Base-by-base conservation (phyloP, 2,113 vertebrate genomes). In the Vidua chalybeata region DNA sequence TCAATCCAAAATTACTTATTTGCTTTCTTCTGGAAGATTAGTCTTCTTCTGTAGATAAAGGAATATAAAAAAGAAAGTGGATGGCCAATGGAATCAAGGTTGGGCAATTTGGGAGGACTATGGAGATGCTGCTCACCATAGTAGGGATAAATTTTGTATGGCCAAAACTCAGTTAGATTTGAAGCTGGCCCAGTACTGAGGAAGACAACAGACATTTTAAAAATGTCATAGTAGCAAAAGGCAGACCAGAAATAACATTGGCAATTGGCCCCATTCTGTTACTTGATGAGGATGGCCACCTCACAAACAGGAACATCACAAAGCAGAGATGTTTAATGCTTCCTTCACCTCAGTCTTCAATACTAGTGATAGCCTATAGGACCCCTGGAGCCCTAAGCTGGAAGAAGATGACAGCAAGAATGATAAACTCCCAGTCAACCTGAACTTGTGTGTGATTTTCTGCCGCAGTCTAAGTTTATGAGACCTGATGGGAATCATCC, bases 251-350 rank as follows among this genome's bases (percentile, higher is more conserved):
- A 69, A 62, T 46, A 33, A 39, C 8, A 7, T 46, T 46, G 33
- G 10, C 3, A 0, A 45, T 37, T 39, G 19, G 2, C 4, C 22
- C 10, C 23, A 19, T 78, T 77, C 46, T 33, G 15, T 28, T 19
- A 45, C 22, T 69, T 69, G 15, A 61, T 0, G 0, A 87, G 18
- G 18, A 12, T 23, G 8, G 18, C 10, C 18, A 23, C 10, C 28
- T 69, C 33, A 62, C 18, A 46, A 87, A 39, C 10, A 69, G 19
- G 33, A 12, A 5, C 48, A 62, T 7, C 8, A 52, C 9, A 20
- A 69, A 54, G 55, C 3, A 78, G 55, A 54, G 33, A 39, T 28
- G 15, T 59, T 52, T 59, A 31, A 31, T 45, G 26, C 7, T 77
- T 28, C 52, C 22, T 45, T 69, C 46, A 22, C 7, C 31, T 33